Conservation (phyloP, 2,797 vertebrate genomes). For the Ctenosaura bakeri region DNA sequence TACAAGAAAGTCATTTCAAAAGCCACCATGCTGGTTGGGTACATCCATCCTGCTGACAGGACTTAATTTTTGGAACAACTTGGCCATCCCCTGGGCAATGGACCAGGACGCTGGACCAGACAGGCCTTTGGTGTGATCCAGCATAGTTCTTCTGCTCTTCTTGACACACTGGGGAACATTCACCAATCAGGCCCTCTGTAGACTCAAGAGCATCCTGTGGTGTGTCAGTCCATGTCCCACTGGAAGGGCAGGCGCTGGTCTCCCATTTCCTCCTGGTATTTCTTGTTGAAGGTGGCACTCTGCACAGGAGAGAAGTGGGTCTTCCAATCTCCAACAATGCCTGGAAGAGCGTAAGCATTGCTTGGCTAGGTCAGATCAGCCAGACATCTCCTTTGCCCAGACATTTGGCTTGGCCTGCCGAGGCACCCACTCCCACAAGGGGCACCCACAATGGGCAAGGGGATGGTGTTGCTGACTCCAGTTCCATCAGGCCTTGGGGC, state of each 20-base stretch:
- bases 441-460: too few species aligned
- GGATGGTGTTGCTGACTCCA: too few species aligned
- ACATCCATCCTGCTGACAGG: background rate
- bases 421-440: too few species aligned
- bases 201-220: background rate
- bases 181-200: background rate
- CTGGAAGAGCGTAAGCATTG: slow-evolving; percentile 63
- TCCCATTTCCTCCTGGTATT: slow-evolving; percentile 81
- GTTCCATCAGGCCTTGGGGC: too few species aligned
- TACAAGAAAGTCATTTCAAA: background rate
- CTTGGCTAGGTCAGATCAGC: background rate
- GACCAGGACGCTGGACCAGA: too few species aligned
- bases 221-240: slow-evolving; percentile 73
- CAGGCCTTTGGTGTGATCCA: too few species aligned
- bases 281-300: slow-evolving; percentile 75
- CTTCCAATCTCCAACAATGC: slow-evolving; percentile 86
- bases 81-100: too few species aligned
- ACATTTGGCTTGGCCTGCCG: background rate
- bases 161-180: background rate
- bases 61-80: background rate
- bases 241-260: slow-evolving; percentile 62
- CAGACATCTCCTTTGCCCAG: too few species aligned
- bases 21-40: background rate
- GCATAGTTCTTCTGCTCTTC: background rate
- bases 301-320: slow-evolving; percentile 83